Base-by-base conservation (phyloP, 1,140 invertebrate species). In the Sitobion miscanthi region DNA sequence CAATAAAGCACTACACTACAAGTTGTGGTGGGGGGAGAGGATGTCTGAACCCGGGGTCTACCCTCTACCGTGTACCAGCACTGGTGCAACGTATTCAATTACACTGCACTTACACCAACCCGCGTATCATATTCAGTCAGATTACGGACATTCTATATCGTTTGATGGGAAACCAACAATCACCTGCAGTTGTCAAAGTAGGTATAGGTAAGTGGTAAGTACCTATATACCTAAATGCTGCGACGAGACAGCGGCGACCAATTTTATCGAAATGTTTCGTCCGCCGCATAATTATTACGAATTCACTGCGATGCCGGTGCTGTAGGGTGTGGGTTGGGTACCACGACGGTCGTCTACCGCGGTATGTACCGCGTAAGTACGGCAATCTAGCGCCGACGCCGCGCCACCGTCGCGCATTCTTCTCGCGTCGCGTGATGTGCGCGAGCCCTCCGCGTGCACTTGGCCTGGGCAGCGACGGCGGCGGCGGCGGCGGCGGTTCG, bases 401-500 rank as follows among this genome's bases (percentile, higher is more conserved):
- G 87, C 87, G 52, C 85, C 85, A 45, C 45, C 30, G 45, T n/a
- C 86, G 83, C 85, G 30, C 38, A 42, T 62, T 62, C 88, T 90
- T 62, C 88, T 14, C 9, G 35, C 86, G 86, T 49, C 30, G 42
- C 45, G 82, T 8, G 47, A 49, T 21, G 86, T 52, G 47, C 47
- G 49, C 87, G 49, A 54, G 52, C 52, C 52, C 52, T 54, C 52
- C 49, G 49, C 30, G 38, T 35, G 62, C 62, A 77, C 62, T 77
- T 35, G 62, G 62, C 62, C 62, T 77, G 62, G 62, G 62, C n/a
- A 77, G 62, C 52, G 89, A 30, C 86, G 69, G 90, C 57, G 90
- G 69, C 52, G 89, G 47, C 86, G 69, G 90, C 57, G 90, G 69
- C 90, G 82, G 49, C 52, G 91, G 91, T 93, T 93, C 91, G 91